Conservation (phyloP, 2,797 vertebrate genomes). For the Scomberomorus guttatus region DNA sequence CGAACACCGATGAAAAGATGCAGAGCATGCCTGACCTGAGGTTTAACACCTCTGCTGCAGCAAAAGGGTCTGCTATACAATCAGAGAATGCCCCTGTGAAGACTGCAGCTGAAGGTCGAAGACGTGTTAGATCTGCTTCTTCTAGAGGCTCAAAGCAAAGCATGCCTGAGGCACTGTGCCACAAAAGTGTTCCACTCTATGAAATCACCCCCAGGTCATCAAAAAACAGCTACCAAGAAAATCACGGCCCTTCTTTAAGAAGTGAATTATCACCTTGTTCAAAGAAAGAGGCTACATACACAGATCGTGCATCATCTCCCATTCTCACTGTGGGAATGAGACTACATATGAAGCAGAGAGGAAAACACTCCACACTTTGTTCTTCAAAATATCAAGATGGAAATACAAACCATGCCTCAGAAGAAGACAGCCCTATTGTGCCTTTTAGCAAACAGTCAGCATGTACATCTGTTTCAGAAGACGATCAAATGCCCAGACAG, state of each 20-base stretch:
- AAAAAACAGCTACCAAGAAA: constrained; percentile 59
- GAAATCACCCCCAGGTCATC: constrained; percentile 58
- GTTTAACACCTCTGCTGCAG: constrained; percentile 20
- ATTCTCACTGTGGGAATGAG: constrained; percentile 89
- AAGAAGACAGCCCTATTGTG: constrained; percentile 39
- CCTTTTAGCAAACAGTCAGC: constrained; percentile 17
- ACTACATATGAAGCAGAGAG: constrained; percentile 58
- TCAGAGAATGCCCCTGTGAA: constrained; percentile 43
- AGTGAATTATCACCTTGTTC: constrained; percentile 39
- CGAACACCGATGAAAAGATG: constrained; percentile 55
- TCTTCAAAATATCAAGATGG: constrained; percentile 50
- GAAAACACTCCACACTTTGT: constrained; percentile 53
- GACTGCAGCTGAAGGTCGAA: constrained; percentile 60
- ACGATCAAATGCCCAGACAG: constrained; percentile 17
- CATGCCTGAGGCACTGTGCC: constrained; percentile 54
- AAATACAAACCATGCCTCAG: constrained; percentile 39
- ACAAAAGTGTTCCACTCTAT: constrained; percentile 59
- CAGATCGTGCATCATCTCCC: constrained; percentile 95
- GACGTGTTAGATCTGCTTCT: constrained; percentile 62
- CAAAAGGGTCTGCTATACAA: constrained; percentile 19
- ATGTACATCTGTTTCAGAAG: constrained; percentile 34
- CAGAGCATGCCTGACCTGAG: constrained; percentile 73
- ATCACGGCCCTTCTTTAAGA: constrained; percentile 53
- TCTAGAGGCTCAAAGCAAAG: constrained; percentile 61
- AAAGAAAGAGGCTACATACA: constrained; percentile 77